Evolutionary conservation across 2,888 invertebrate genomes (phyloP).

Genomic region (Miltochrista miniata): DNA sequence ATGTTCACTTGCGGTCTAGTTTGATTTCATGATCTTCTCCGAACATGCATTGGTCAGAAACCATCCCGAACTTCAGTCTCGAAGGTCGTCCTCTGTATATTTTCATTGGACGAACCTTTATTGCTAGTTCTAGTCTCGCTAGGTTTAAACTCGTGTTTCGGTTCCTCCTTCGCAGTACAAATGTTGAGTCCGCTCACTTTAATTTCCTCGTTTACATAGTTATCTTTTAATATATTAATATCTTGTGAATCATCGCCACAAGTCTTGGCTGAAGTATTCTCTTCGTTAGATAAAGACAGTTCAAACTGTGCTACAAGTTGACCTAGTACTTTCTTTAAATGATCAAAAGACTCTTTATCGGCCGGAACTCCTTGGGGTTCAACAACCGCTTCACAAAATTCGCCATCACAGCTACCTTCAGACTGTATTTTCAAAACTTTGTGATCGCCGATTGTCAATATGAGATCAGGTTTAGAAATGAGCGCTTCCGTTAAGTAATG

Average conservation of each 20-base stretch:
- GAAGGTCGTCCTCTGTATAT: constrained; percentile 16
- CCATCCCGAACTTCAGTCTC: constrained; percentile 32
- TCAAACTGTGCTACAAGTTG: constrained; percentile 71
- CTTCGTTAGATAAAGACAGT: constrained; percentile 56
- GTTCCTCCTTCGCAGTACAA: constrained; percentile 19
- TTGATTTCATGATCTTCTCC: constrained; percentile 24
- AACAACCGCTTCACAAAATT: constrained; percentile 49
- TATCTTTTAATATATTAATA: constrained; percentile 38
- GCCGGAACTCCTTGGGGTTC: constrained; percentile 35
- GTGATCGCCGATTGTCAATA: constrained; percentile 80
- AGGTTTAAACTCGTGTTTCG: constrained; percentile 9
- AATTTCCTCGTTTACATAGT: constrained; percentile 36
- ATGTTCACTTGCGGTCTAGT: constrained; percentile 11
- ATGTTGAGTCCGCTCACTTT: constrained; percentile 13
- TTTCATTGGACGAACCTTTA: constrained; percentile 6
- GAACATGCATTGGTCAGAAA: constrained; percentile 37
- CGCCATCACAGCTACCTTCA: constrained; percentile 51
- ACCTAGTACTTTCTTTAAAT: constrained; percentile 71
- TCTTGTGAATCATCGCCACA: constrained; percentile 34
- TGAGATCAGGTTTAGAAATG: constrained; percentile 78
- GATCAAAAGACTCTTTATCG: constrained; percentile 66
- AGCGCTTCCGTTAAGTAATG: constrained; percentile 85
- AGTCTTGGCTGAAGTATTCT: constrained; percentile 27
- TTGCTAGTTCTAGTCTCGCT: no score
- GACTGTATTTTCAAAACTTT: constrained; percentile 61